Conservation (phyloP, 2,113 vertebrate species). For the Eurystomus gularis region DNA sequence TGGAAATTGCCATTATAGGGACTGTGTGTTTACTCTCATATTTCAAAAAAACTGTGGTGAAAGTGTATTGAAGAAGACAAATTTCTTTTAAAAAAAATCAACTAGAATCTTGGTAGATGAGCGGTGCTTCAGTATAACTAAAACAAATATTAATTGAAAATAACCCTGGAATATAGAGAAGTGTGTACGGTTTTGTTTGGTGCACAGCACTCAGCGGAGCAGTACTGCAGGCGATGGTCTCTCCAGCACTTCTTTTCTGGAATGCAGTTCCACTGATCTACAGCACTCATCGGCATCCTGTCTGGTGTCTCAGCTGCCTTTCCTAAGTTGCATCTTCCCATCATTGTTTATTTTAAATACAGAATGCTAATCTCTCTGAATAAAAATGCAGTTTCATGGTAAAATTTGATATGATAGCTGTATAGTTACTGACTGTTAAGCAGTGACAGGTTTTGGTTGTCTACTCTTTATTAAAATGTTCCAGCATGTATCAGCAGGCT, state of each 20-base stretch:
- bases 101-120: neutral
- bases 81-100: neutral
- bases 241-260: neutral
- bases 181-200: neutral
- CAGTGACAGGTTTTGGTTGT: neutral
- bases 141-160: slow-evolving; percentile 21
- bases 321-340: neutral
- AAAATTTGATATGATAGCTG: neutral
- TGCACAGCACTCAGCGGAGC: neutral
- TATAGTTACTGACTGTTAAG: neutral
- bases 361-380: neutral
- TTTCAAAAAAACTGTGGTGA: slow-evolving; percentile 19
- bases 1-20: slow-evolving; percentile 52
- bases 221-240: neutral
- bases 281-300: fast-evolving
- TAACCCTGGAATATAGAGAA: neutral
- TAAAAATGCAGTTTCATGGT: neutral
- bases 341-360: neutral
- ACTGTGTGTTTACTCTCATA: neutral
- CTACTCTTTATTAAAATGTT: neutral
- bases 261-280: neutral
- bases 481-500: neutral
- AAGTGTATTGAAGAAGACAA: neutral
- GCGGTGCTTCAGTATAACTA: neutral
- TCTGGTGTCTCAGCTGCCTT: neutral